These are phyloP conservation scores for Lordiphosa stackelbergi DNA, from an alignment of 1,140 invertebrate species.

Conservation along the genomic window DNA sequence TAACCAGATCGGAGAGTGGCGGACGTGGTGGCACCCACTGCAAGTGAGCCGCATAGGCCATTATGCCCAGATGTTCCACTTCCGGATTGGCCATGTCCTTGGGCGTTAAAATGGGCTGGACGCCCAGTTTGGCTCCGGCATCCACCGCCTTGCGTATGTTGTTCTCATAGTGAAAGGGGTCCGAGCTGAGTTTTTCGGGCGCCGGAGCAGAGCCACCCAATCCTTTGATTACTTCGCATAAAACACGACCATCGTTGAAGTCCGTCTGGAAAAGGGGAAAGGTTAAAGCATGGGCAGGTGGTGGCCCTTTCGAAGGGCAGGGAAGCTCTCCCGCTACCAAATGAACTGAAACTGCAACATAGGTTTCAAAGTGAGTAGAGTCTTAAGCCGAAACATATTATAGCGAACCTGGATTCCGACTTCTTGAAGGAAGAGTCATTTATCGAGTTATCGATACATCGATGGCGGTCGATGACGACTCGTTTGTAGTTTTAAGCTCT, in stretches of 20 bases:
- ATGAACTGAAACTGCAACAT: too few species aligned
- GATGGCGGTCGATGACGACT: too few species aligned
- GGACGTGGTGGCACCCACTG: slow-evolving; percentile 91
- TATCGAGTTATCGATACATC: too few species aligned
- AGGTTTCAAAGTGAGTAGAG: too few species aligned
- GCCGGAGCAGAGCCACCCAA: slow-evolving; percentile 90
- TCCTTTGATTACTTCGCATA: slow-evolving; percentile 91
- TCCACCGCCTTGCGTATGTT: slow-evolving; percentile 87
- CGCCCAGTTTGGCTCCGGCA: slow-evolving; percentile 83
- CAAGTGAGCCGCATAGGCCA: slow-evolving; percentile 95
- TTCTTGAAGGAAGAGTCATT: too few species aligned
- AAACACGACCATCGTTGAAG: slow-evolving; percentile 95
- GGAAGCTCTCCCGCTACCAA: too few species aligned
- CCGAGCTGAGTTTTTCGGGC: slow-evolving; percentile 85
- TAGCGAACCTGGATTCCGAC: too few species aligned
- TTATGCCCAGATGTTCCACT: slow-evolving; percentile 96
- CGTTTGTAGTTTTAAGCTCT: too few species aligned
- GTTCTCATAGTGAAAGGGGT: slow-evolving; percentile 87
- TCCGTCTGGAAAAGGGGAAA: slow-evolving; percentile 84
- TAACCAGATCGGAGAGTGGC: slow-evolving; percentile 87
- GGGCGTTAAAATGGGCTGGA: slow-evolving; percentile 92
- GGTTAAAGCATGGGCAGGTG: too few species aligned
- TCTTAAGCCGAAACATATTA: too few species aligned
- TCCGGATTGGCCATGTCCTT: slow-evolving; percentile 96
- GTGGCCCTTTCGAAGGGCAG: too few species aligned